Base-by-base conservation (phyloP, 35 echinoderm and acorn worm genomes). In the Acanthaster planci region DNA sequence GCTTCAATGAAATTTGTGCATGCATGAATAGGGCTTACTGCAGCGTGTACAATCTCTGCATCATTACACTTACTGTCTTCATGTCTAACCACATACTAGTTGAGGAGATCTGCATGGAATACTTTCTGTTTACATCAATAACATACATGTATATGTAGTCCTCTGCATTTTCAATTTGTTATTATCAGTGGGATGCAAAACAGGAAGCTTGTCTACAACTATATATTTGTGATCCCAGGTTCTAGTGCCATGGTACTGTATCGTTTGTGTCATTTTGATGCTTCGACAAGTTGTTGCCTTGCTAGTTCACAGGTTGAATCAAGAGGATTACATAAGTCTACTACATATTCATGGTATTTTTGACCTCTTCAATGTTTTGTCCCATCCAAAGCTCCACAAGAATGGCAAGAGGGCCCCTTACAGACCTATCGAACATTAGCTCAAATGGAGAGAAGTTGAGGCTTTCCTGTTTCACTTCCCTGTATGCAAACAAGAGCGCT, bases 371-470 rank as follows among this genome's bases (percentile, higher is more conserved):
- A 22, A 44, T 39, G 42, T 72, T 72, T n/a, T 93, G 7, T 64
- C 57, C 79, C 36, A 85, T 88, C 91, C 83, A 85, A 2, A 85
- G 37, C 18, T 85, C 83, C 2, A 40, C 10, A 0, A 68, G 27
- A 32, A 42, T 50, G 0, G 34, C 19, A 27, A 50, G 16, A 15
- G 75, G 67, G 21, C 85, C 67, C 3, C 67, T 78, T 38, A 93
- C 56, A 76, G 47, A 31, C 75, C 86, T 55, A 5, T 81, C 91
- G 55, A 72, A 93, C 37, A 93, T 10, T 34, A 89, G 37, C 38
- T 92, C 90, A 30, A 92, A 93, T 39, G 86, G 91, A 2, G 86
- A 37, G 16, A 93, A 89, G 5, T 80, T 64, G n/a, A 52, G 76
- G 55, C 86, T 93, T 1, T 42, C 60, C 1, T 93, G 79, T 1